Evolutionary conservation across 2,797 vertebrate species (phyloP).

Genomic region (Alosa sapidissima): DNA sequence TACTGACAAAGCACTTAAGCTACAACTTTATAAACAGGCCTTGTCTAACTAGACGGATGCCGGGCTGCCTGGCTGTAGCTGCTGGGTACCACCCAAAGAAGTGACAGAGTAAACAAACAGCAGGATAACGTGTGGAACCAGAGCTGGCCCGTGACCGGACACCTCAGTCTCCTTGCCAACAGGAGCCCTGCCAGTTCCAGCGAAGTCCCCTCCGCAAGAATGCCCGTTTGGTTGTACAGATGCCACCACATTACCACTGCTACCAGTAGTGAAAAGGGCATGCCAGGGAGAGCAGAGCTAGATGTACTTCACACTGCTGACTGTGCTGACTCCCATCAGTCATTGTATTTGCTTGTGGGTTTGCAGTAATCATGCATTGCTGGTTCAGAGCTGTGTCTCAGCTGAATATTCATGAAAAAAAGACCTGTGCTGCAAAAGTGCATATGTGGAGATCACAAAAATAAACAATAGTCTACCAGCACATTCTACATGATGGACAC

Average conservation of each 20-base stretch:
- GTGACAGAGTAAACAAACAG: conserved; percentile 41
- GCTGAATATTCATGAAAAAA: neutral
- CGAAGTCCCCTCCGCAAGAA: neutral
- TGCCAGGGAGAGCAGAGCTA: neutral
- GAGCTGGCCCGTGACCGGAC: neutral
- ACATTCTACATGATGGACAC: neutral
- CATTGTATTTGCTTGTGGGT: neutral
- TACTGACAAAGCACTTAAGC: neutral
- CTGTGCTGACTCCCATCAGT: conserved; percentile 3
- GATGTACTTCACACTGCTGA: neutral
- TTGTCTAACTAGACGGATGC: neutral
- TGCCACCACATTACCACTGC: neutral
- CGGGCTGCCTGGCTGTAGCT: neutral
- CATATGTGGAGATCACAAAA: neutral
- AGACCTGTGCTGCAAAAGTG: neutral
- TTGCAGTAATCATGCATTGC: neutral
- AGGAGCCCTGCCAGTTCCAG: conserved; percentile 8
- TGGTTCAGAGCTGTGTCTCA: neutral
- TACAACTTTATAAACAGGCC: neutral
- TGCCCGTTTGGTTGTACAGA: neutral
- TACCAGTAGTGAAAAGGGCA: neutral
- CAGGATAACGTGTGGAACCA: conserved; percentile 26
- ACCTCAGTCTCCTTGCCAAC: neutral
- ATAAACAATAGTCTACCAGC: neutral
- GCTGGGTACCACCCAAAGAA: conserved; percentile 39